Percentiles rank a stretch among this genome's conserved stretches.
phyloP scores from a whole-genome alignment of 2,888 invertebrate species.

The Meteorus cinctellus region DNA sequence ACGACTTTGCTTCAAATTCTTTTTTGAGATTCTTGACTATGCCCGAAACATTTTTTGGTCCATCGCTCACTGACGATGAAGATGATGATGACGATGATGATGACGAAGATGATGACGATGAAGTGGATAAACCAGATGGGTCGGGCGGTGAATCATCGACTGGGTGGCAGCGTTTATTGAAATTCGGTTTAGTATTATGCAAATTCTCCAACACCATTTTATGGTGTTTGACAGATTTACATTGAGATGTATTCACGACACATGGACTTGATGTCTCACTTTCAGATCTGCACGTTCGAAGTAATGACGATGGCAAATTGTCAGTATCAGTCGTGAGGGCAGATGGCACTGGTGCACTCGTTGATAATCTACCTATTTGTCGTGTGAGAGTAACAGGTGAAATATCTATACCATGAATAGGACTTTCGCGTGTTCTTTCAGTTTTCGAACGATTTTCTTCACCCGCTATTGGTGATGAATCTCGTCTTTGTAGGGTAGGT shows the following conservation, averaged over 20 bases:
- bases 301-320: conserved; percentile 59
- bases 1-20: conserved; percentile 89
- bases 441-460: conserved; percentile 29
- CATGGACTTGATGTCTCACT: conserved; percentile 72
- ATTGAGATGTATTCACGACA: conserved; percentile 74
- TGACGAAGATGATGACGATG: conserved; percentile 46
- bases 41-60: conserved; percentile 76
- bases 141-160: conserved; percentile 68
- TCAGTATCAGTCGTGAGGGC: conserved; percentile 71
- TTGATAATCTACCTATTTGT: conserved; percentile 71
- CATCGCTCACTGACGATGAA: conserved; percentile 59
- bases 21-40: conserved; percentile 90
- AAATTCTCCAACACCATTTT: conserved; percentile 75
- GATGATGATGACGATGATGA: conserved; percentile 48
- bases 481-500: conserved; percentile 64
- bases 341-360: conserved; percentile 69
- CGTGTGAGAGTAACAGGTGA: conserved; percentile 48
- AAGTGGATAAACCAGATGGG: conserved; percentile 45
- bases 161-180: conserved; percentile 66
- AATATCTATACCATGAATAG: conserved; percentile 54
- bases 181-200: conserved; percentile 67
- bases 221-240: conserved; percentile 76
- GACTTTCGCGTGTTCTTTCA: conserved; percentile 32
- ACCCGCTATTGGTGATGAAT: conserved; percentile 38
- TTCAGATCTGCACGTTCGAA: conserved; percentile 69